Conservation (phyloP, 2,888 invertebrate genomes). For the Cryptophagus acutangulus region DNA sequence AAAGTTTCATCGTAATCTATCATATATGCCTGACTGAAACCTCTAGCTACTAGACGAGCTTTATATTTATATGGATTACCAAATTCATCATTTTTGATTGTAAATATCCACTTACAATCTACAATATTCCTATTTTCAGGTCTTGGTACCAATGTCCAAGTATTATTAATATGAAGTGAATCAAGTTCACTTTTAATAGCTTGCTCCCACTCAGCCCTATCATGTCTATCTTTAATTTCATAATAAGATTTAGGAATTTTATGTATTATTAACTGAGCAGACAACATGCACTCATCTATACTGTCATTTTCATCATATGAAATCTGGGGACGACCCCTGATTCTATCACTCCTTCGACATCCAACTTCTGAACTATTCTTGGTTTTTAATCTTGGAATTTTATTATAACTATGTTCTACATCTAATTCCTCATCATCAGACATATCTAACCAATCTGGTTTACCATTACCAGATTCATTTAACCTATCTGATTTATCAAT, state of each 20-base stretch:
- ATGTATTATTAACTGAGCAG: neutral
- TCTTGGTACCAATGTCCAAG: conserved; percentile 8
- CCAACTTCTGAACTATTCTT: too few species aligned
- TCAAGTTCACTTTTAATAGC: conserved; percentile 11
- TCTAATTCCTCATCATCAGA: too few species aligned
- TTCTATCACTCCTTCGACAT: conserved; percentile 8
- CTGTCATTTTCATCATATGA: conserved; percentile 5
- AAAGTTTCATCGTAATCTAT: conserved; percentile 12
- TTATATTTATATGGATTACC: conserved; percentile 16
- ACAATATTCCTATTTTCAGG: conserved; percentile 13
- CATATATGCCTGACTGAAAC: conserved; percentile 12
- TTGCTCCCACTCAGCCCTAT: conserved; percentile 12
- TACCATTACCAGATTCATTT: too few species aligned
- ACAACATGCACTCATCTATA: neutral
- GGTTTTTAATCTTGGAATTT: too few species aligned
- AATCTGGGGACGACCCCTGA: conserved; percentile 1
- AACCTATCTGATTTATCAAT: too few species aligned
- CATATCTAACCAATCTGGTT: too few species aligned
- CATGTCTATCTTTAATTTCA: conserved; percentile 12
- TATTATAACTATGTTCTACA: too few species aligned
- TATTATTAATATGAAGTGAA: conserved; percentile 8
- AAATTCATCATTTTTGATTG: conserved; percentile 13
- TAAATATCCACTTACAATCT: conserved; percentile 15
- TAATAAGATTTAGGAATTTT: conserved; percentile 7
- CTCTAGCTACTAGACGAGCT: conserved; percentile 13